Conservation (phyloP, 2,113 vertebrate species). For the Pandion haliaetus region DNA sequence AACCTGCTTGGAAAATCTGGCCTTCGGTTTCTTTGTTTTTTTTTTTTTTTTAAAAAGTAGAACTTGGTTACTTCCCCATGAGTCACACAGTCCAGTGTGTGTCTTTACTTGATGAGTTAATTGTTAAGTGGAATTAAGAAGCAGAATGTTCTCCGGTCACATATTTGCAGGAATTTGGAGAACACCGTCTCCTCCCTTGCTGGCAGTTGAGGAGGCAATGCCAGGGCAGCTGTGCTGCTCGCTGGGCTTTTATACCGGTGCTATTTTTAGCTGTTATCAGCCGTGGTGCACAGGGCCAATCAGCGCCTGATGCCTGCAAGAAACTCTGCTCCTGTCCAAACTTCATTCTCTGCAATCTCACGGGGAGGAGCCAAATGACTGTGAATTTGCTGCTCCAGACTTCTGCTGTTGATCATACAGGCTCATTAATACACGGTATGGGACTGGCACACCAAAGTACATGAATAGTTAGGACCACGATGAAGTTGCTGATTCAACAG, state of each 20-base stretch:
- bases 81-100: not conserved
- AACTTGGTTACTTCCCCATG: not conserved
- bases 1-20: not conserved
- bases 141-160: not conserved
- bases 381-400: not conserved
- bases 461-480: fast-evolving
- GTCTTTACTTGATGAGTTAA: not conserved
- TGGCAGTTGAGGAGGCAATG: not conserved
- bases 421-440: not conserved
- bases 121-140: not conserved
- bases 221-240: not conserved
- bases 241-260: not conserved
- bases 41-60: not conserved
- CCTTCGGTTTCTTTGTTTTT: not conserved
- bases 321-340: constrained; percentile 17
- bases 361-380: not conserved
- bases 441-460: not conserved
- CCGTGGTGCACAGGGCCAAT: not conserved
- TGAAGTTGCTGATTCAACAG: not conserved
- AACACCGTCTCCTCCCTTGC: not conserved
- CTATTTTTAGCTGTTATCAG: constrained; percentile 62
- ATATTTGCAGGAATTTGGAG: not conserved
- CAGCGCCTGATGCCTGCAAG: not conserved
- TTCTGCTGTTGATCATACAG: fast-evolving
- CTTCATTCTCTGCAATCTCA: not conserved